Evolutionary conservation across 2,888 invertebrate species (phyloP).

Genomic region (Bruchidius siliquastri): DNA sequence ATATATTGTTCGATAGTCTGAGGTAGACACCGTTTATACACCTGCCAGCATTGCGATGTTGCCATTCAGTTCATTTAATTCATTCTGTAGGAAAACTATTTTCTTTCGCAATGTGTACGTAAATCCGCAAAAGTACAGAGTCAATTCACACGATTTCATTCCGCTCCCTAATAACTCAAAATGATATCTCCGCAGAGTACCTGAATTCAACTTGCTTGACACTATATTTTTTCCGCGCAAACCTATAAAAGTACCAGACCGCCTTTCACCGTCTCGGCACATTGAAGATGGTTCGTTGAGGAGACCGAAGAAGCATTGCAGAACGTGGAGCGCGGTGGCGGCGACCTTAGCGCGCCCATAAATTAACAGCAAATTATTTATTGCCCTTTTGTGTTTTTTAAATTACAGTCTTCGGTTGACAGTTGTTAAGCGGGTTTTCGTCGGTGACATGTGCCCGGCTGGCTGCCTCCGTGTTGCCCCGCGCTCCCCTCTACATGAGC

Average conservation of each 20-base stretch:
- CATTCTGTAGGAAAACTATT: no score
- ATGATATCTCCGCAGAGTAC: no score
- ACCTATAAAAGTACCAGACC: background rate
- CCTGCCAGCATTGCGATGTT: no score
- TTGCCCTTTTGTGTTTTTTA: conserved; percentile 28
- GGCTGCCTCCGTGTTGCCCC: conserved; percentile 11
- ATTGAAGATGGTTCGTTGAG: background rate
- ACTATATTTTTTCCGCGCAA: no score
- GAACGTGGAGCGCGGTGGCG: background rate
- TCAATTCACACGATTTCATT: no score
- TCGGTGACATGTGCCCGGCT: conserved; percentile 27
- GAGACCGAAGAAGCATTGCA: background rate
- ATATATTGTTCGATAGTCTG: no score
- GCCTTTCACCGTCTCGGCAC: background rate
- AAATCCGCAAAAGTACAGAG: no score
- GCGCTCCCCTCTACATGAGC: background rate
- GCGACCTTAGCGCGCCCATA: conserved; percentile 17
- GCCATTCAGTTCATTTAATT: no score
- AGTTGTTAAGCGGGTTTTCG: conserved; percentile 24
- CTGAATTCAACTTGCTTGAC: no score
- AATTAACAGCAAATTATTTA: conserved; percentile 33
- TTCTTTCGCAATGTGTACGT: no score
- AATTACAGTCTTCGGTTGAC: conserved; percentile 27
- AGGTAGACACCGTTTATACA: no score
- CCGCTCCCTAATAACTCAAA: no score